Percentiles rank a stretch among this genome's conserved stretches.
These are phyloP conservation scores for Leptopilina clavipes DNA, from an alignment of 1,140 invertebrate species.

Conservation along the genomic window DNA sequence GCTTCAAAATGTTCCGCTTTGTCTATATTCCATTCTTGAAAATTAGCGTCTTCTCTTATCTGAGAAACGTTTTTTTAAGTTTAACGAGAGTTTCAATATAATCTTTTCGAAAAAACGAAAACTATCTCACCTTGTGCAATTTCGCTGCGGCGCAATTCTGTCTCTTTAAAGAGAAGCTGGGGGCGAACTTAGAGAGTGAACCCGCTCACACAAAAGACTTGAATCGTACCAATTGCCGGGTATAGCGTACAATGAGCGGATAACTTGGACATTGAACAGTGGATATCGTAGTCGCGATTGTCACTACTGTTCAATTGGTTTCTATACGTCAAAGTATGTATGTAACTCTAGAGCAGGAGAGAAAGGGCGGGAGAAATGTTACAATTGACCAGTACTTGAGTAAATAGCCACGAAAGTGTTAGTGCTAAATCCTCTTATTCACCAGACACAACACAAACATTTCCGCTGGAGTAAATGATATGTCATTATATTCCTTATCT, in stretches of 20 bases:
- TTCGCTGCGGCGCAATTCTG: conserved; percentile 6
- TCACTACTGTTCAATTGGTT: conserved; percentile 49
- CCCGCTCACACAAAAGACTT: not conserved
- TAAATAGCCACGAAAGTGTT: conserved; percentile 1
- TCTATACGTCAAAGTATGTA: conserved; percentile 43
- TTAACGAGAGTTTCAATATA: conserved; percentile 27
- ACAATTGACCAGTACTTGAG: conserved; percentile 21
- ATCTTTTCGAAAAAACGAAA: not conserved
- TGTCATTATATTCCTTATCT: not conserved
- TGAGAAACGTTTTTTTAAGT: not conserved
- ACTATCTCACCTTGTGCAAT: conserved; percentile 27
- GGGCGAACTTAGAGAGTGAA: not conserved
- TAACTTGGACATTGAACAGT: conserved; percentile 31
- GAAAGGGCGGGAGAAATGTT: not conserved
- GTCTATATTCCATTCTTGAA: not conserved
- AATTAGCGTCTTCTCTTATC: not conserved
- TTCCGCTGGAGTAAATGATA: not conserved
- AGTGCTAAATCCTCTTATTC: not conserved
- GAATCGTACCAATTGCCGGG: conserved; percentile 17
- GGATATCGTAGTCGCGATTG: conserved; percentile 43
- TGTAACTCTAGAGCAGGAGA: not conserved
- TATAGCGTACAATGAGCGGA: not conserved
- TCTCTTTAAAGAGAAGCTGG: conserved; percentile 19
- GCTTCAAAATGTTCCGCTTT: not conserved
- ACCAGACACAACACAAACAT: not conserved